Conservation (phyloP, 2,797 vertebrate species). For the Austrolebias charrua region DNA sequence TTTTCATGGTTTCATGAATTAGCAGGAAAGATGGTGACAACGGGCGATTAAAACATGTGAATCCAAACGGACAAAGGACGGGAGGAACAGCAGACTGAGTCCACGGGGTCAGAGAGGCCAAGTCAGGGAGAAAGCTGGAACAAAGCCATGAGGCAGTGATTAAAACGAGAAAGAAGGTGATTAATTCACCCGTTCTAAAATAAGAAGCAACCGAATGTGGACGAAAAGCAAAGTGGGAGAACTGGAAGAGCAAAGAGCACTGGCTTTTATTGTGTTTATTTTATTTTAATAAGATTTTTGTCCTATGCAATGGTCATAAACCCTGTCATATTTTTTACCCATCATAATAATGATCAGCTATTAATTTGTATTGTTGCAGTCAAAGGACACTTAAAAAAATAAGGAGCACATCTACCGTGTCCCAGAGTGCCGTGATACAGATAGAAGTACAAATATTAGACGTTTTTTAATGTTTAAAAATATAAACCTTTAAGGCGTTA, state of each 20-base stretch:
- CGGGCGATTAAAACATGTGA: slow-evolving; percentile 66
- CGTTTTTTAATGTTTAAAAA: too few species aligned
- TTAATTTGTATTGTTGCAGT: too few species aligned
- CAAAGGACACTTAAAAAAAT: too few species aligned
- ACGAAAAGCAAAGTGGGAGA: slow-evolving; percentile 20
- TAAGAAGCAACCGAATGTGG: slow-evolving; percentile 46
- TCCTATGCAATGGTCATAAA: too few species aligned
- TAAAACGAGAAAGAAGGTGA: slow-evolving; percentile 60
- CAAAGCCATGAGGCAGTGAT: slow-evolving; percentile 48
- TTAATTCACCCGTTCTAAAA: slow-evolving; percentile 46
- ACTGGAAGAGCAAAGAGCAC: slow-evolving; percentile 1
- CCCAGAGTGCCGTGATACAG: too few species aligned
- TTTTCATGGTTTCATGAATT: slow-evolving; percentile 50
- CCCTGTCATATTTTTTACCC: too few species aligned
- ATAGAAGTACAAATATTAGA: too few species aligned
- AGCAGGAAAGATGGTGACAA: slow-evolving; percentile 52
- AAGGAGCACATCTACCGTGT: too few species aligned
- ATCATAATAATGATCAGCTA: too few species aligned
- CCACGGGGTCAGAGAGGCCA: slow-evolving; percentile 52
- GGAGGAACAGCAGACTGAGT: slow-evolving; percentile 44
- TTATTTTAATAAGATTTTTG: too few species aligned
- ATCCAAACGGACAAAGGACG: slow-evolving; percentile 34
- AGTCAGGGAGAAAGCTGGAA: slow-evolving; percentile 54
- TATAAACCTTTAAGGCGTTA: too few species aligned
- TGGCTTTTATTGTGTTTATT: too few species aligned